Evolutionary conservation across 2,888 invertebrate genomes (phyloP), one percentile per base, ranked within the genome.

Genomic region (Colostygia pectinataria): DNA sequence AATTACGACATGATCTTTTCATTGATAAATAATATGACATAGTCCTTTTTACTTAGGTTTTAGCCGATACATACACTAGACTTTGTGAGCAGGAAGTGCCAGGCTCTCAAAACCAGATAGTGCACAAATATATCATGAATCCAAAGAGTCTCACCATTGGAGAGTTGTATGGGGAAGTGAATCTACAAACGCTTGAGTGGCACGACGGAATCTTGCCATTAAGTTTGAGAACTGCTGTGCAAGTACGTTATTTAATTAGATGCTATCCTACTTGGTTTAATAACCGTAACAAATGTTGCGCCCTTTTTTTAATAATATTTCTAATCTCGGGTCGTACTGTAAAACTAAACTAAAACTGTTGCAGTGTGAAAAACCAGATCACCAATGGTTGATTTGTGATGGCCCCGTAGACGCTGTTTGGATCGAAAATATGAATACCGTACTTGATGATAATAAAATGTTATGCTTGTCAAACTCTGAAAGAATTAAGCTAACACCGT

Each of bases 371-470:
- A 91, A 88, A 2, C 90, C 93, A 45, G 94, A 96, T 63, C 97
- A 97, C 74, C 97, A 97, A 70, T 98, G 97, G 97, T 92, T 97
- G 41, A 93, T 97, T 29, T 97, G 97, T 77, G 97, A 97, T 74
- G 97, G 97, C 0, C 97, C 96, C 0, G 97, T 98, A 0, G 97
- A 97, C 77, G 97, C 97, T 0, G 94, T 97, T 12, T 98, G 98
- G 97, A 97, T 98, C 56, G 98, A 98, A 80, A 97, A 97, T 74
- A 93, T 98, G 93, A 97, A 97, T 79, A 97, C 97, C 0, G 97
- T 97, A 0, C 89, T 97, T 4, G 98, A 98, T 71, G 97, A 98
- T 72, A 98, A 98, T 77, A 98, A 97, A 85, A 97, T 97, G 96
- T 80, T 98, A 25, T 97, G 97, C 66, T 86, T 98, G 25, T 97